phyloP scores from a whole-genome alignment of 2,113 vertebrate species.

The Zosterops pallidus region DNA sequence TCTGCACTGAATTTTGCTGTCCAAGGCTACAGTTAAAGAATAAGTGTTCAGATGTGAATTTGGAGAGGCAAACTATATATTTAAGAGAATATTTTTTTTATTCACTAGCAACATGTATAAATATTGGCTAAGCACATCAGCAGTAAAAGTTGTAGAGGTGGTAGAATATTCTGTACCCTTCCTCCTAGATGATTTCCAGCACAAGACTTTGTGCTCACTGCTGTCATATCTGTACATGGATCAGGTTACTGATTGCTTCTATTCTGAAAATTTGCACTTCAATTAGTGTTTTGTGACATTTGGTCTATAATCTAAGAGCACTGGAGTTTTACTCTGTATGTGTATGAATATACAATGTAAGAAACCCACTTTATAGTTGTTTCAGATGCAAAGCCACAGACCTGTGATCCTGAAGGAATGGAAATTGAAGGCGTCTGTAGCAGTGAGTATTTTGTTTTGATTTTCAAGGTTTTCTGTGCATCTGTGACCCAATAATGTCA shows the following conservation, averaged over 20 bases:
- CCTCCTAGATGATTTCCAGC: neutral
- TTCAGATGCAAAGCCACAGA: conserved; percentile 49
- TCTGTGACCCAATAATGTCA: neutral
- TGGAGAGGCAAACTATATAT: neutral
- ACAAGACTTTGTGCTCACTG: neutral
- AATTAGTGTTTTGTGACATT: neutral
- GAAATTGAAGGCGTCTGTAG: conserved; percentile 67
- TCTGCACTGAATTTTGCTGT: neutral
- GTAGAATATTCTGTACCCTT: neutral
- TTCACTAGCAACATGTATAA: neutral
- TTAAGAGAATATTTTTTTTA: neutral
- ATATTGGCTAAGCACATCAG: neutral
- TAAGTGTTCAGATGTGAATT: neutral
- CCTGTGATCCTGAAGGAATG: conserved; percentile 68
- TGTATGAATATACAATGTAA: neutral
- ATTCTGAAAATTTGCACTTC: neutral
- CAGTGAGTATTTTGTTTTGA: conserved; percentile 66
- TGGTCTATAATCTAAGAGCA: neutral
- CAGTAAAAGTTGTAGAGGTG: neutral
- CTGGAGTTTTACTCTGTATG: neutral
- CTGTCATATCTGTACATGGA: neutral
- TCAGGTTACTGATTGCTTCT: neutral
- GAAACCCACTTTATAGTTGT: conserved; percentile 59
- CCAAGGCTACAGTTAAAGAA: neutral
- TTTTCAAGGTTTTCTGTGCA: neutral